Evolutionary conservation across 2,888 invertebrate genomes (phyloP).

Genomic region (Drosophila anomalata): DNA sequence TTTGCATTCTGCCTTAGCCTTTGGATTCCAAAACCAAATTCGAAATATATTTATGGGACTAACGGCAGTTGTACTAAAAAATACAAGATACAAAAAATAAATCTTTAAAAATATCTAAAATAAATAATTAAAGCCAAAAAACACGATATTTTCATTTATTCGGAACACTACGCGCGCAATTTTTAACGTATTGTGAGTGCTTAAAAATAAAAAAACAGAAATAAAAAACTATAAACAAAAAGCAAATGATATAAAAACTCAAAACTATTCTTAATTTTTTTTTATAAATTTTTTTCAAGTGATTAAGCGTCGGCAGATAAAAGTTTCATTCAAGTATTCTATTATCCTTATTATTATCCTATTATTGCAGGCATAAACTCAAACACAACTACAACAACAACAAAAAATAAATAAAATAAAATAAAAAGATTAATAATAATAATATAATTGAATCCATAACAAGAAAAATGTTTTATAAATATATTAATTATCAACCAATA

Average conservation of each 20-base stretch:
- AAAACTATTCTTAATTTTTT: conserved; percentile 8
- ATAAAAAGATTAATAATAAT: not conserved
- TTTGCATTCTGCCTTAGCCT: conserved; percentile 50
- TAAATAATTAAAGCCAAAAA: not conserved
- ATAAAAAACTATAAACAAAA: not conserved
- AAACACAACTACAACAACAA: conserved; percentile 65
- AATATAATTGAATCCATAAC: not conserved
- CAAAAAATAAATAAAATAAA: conserved; percentile 12
- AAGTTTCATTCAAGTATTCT: conserved; percentile 18
- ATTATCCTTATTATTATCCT: conserved; percentile 26
- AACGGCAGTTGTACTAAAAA: not conserved
- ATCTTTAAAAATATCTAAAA: not conserved
- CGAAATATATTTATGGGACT: not conserved
- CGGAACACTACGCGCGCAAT: conserved; percentile 8
- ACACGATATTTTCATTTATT: not conserved
- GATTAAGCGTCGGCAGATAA: conserved; percentile 19
- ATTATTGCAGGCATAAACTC: conserved; percentile 72
- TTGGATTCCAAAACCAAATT: conserved; percentile 56
- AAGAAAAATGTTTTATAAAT: conserved; percentile 50
- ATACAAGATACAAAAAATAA: not conserved
- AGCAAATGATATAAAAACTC: not conserved
- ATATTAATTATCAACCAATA: conserved; percentile 41
- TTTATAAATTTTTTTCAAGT: conserved; percentile 32
- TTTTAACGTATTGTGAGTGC: not conserved
- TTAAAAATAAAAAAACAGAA: not conserved